phyloP scores from a whole-genome alignment of 2,797 vertebrate species.

The Phylloscopus collybita region DNA sequence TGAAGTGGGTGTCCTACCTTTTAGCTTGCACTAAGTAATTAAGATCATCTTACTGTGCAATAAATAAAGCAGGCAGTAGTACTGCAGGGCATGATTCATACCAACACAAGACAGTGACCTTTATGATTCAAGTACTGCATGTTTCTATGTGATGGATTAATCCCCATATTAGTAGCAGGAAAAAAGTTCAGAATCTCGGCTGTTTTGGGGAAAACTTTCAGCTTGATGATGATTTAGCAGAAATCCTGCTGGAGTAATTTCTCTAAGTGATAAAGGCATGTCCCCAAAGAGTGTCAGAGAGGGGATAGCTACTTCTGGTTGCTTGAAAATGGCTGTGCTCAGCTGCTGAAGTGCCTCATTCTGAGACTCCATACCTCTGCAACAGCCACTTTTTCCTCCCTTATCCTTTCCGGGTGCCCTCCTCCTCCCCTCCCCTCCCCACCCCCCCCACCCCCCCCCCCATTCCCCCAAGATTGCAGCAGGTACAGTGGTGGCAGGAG shows the following conservation, averaged over 20 bases:
- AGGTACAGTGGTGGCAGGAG: not conserved
- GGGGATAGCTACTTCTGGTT: not conserved
- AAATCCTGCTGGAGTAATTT: not conserved
- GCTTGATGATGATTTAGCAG: not conserved
- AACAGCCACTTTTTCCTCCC: not conserved
- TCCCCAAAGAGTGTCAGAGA: not conserved
- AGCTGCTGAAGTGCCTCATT: not conserved
- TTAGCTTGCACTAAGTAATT: not conserved
- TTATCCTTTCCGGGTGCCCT: not conserved
- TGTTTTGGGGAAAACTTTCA: not conserved
- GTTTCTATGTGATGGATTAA: not conserved
- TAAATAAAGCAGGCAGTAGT: not conserved
- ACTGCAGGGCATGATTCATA: constrained; percentile 23
- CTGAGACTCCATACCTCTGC: not conserved
- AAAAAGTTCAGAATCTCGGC: not conserved
- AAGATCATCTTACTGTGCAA: not conserved
- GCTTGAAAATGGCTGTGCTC: not conserved
- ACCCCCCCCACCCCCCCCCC: no score
- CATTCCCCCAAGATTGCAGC: no score
- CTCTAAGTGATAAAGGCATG: not conserved
- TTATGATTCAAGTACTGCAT: constrained; percentile 31
- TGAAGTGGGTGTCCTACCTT: not conserved
- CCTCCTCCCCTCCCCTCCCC: no score
- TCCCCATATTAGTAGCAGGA: not conserved
- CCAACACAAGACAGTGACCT: constrained; percentile 15